Percentiles rank a stretch among this genome's conserved stretches.
These are phyloP conservation scores for Carapus acus DNA, from an alignment of 2,797 vertebrate genomes.

Conservation along the genomic window DNA sequence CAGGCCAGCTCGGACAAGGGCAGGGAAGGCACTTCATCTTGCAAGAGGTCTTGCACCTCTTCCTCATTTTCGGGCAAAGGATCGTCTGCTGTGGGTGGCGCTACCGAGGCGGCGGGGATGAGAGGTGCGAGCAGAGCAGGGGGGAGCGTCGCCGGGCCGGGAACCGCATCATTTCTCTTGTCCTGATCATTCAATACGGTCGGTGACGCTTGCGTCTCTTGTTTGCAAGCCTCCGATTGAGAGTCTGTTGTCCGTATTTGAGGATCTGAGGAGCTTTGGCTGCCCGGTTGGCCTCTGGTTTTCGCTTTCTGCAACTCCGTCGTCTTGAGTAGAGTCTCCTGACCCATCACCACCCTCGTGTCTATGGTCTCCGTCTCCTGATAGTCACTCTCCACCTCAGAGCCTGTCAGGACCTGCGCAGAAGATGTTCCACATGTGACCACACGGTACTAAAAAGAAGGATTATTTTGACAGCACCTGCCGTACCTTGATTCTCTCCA, in stretches of 20 bases:
- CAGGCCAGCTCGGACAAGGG: constrained; percentile 70
- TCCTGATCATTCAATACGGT: constrained; percentile 41
- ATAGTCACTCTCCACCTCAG: constrained; percentile 75
- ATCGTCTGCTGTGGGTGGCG: constrained; percentile 47
- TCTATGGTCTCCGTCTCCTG: constrained; percentile 76
- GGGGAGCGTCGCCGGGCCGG: constrained; percentile 28
- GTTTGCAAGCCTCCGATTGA: constrained; percentile 55
- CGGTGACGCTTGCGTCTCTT: constrained; percentile 39
- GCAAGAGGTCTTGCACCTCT: constrained; percentile 67
- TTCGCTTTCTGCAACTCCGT: constrained; percentile 63
- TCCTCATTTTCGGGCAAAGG: constrained; percentile 54
- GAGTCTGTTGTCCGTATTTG: constrained; percentile 49
- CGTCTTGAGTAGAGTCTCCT: constrained; percentile 78
- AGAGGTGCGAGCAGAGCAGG: constrained; percentile 35
- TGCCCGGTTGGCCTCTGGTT: constrained; percentile 27
- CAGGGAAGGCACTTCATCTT: constrained; percentile 86
- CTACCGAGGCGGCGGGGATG: constrained; percentile 27
- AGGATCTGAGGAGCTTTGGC: constrained; percentile 40
- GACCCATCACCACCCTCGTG: constrained; percentile 88
- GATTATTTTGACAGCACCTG: not conserved
- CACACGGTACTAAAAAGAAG: constrained; percentile 11
- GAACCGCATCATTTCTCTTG: constrained; percentile 43
- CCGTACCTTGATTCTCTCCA: constrained; percentile 69
- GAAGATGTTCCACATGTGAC: constrained; percentile 29
- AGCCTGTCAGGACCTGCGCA: constrained; percentile 69